Base-by-base conservation (phyloP, 2,888 invertebrate genomes). In the Baccha elongata region DNA sequence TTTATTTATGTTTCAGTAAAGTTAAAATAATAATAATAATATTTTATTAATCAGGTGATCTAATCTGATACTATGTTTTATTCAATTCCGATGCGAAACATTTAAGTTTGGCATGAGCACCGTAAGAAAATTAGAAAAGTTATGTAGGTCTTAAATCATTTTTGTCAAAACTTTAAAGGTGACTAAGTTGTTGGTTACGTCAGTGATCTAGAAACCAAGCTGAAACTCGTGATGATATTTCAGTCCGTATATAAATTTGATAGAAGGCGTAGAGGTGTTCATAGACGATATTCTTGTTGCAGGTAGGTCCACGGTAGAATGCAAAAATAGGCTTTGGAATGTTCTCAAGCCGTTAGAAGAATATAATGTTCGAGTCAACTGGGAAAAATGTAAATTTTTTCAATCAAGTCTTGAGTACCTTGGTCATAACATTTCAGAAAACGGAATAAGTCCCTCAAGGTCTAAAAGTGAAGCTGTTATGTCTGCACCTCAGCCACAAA, bases 391-490 rank as follows among this genome's bases (percentile, higher is more conserved):
- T 35, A 64, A 48, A 60, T 62, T 84, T 60, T 83, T 76, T 17
- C 48, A 42, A 23, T 48, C 7, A 13, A 60, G 10, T 11, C 10
- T 84, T 17, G 64, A 79, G n/a, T 75, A 75, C 69, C 50, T 79
- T 60, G 79, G 79, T 1, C 74, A 84, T n/a, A 46, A 17, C 26
- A 21, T 79, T 23, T 74, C 74, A 37, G 69, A 62, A 3, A 60
- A 62, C 15, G 78, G 78, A 32, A 84, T 74, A 58, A 79, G 53
- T 29, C 79, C 74, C n/a, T 79, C 84, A 15, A 55, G 62, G 1
- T 17, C n/a, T 1, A 84, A 84, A 60, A 69, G 69, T 8, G 71
- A 84, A 11, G 50, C 68, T 7, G 50, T 68, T 55, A 65, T 48
- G 37, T 50, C 35, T 8, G 76, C 62, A 15, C 58, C 40, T 40